Evolutionary conservation across 2,113 vertebrate species (phyloP).

Genomic region (Apodemus sylvaticus): DNA sequence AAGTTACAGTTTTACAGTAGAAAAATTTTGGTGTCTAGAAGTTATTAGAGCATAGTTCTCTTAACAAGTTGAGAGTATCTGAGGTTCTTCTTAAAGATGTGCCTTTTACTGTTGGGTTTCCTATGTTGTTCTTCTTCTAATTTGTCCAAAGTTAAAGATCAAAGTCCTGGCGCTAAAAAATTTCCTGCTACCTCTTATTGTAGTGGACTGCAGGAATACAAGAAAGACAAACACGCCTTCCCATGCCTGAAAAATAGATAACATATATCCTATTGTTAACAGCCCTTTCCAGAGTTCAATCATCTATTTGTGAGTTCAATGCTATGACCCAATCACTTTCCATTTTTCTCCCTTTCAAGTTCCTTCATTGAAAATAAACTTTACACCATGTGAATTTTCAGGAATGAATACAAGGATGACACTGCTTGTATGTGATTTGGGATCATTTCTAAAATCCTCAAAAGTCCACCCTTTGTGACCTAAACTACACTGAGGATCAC

Average conservation of each 20-base stretch:
- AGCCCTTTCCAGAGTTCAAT: neutral
- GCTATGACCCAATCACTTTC: neutral
- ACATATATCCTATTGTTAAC: neutral
- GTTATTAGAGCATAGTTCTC: neutral
- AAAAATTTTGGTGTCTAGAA: neutral
- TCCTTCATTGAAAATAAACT: neutral
- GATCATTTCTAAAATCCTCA: neutral
- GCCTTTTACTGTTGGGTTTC: neutral
- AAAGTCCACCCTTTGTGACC: neutral
- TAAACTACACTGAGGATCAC: neutral
- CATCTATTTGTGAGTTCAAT: neutral
- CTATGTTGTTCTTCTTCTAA: neutral
- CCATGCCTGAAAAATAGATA: neutral
- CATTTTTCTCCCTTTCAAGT: neutral
- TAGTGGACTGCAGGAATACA: neutral
- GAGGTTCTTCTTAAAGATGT: neutral
- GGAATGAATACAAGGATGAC: neutral
- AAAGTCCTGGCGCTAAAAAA: neutral
- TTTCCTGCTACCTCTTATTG: neutral
- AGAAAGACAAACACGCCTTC: neutral
- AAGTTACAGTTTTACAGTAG: neutral
- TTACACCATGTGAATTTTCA: neutral
- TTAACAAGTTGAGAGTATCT: neutral
- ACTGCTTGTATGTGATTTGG: neutral
- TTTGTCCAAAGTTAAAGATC: neutral